phyloP scores from a whole-genome alignment of 1,140 invertebrate species.

The Drosophila littoralis region DNA sequence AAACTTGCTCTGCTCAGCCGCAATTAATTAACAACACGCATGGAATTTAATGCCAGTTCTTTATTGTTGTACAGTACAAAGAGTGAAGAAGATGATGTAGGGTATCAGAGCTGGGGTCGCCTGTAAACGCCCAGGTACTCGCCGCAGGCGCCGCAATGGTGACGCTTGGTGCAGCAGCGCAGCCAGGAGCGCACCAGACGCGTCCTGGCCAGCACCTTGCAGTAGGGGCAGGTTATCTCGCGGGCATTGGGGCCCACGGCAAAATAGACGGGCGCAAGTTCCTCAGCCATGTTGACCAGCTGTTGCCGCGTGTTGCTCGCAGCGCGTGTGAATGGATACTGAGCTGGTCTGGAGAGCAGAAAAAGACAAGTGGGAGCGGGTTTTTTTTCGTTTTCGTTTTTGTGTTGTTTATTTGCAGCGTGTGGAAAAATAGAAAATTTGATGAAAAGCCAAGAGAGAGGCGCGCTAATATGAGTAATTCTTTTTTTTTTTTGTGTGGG shows the following conservation, averaged over 20 bases:
- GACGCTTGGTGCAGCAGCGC: constrained; percentile 63
- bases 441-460: background rate
- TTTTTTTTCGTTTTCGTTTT: background rate
- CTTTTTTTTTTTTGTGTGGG: background rate
- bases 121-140: constrained; percentile 79
- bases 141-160: constrained; percentile 78
- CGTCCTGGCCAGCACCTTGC: constrained; percentile 64
- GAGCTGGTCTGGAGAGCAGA: constrained; percentile 9
- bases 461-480: too few species aligned
- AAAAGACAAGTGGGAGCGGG: background rate
- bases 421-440: background rate
- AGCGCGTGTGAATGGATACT: constrained; percentile 48
- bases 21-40: constrained; percentile 32
- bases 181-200: constrained; percentile 61
- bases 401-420: too few species aligned
- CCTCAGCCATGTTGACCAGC: constrained; percentile 37
- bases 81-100: background rate
- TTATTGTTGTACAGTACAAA: constrained; percentile 13
- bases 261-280: constrained; percentile 69
- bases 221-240: constrained; percentile 77
- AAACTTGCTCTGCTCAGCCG: background rate
- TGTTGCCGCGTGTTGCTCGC: constrained; percentile 23
- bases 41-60: constrained; percentile 4
- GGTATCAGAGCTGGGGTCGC: constrained; percentile 60
- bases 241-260: constrained; percentile 80